These are phyloP conservation scores for Stomorhina lunata DNA, from an alignment of 2,888 invertebrate species.

Conservation along the genomic window DNA sequence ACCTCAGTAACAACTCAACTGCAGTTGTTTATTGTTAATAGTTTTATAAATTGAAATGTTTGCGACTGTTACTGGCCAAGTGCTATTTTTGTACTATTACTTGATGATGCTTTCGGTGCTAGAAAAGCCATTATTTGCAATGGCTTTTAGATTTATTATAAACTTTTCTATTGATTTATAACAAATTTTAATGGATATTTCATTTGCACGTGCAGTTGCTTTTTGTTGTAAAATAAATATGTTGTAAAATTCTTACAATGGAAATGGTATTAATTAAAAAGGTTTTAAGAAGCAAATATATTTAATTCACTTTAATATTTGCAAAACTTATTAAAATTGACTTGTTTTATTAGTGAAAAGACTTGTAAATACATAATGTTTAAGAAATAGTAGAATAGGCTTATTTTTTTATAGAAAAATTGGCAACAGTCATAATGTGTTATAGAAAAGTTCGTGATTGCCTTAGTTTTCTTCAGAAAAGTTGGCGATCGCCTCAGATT, in stretches of 20 bases:
- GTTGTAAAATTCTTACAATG: neutral
- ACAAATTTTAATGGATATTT: neutral
- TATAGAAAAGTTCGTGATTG: too few relatives aligned
- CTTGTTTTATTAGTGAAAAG: too few relatives aligned
- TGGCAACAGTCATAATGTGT: too few relatives aligned
- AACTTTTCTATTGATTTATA: slow-evolving; percentile 21
- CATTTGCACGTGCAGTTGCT: neutral
- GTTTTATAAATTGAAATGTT: slow-evolving; percentile 38
- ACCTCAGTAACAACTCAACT: too few relatives aligned
- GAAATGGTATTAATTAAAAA: neutral
- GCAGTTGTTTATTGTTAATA: neutral
- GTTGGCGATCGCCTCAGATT: too few relatives aligned
- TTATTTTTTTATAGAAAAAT: too few relatives aligned
- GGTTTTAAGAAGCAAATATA: too few relatives aligned
- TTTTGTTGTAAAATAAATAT: neutral
- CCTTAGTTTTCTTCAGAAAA: too few relatives aligned
- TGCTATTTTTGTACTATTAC: neutral
- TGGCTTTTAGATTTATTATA: neutral
- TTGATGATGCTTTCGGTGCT: neutral
- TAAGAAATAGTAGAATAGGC: too few relatives aligned
- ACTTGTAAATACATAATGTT: too few relatives aligned
- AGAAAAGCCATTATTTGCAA: slow-evolving; percentile 7
- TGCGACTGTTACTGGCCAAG: slow-evolving; percentile 1
- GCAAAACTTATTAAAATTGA: too few relatives aligned
- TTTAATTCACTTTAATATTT: too few relatives aligned